These are phyloP conservation scores for Sigmodon hispidus DNA, from an alignment of 2,113 vertebrate species.

Conservation along the genomic window DNA sequence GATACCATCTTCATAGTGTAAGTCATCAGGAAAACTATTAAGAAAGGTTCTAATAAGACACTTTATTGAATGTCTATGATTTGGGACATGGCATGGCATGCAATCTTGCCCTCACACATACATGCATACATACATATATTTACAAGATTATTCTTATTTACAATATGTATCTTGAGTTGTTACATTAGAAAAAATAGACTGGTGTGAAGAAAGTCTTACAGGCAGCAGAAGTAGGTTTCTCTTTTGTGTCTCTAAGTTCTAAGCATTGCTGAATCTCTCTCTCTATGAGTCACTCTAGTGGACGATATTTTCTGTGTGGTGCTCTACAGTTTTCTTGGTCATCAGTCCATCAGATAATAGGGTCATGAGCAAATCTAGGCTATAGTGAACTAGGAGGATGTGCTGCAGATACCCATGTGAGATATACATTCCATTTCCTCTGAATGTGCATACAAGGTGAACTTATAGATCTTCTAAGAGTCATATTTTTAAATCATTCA, in stretches of 20 bases:
- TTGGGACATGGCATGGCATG: not conserved
- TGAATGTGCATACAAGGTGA: not conserved
- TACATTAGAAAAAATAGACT: not conserved
- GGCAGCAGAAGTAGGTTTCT: rapidly evolving
- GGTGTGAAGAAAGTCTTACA: not conserved
- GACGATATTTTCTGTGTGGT: too few species aligned
- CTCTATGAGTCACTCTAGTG: not conserved
- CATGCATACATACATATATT: not conserved
- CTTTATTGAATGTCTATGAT: not conserved
- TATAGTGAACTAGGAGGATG: not conserved
- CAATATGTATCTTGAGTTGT: not conserved
- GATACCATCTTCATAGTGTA: not conserved
- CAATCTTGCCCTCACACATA: not conserved
- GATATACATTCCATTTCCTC: not conserved
- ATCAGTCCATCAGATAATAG: not conserved
- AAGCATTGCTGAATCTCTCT: not conserved
- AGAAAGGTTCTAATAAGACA: not conserved
- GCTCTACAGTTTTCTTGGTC: rapidly evolving
- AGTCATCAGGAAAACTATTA: not conserved
- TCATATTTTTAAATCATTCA: not conserved
- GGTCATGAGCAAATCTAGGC: not conserved
- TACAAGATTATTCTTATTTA: not conserved
- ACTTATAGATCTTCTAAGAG: not conserved
- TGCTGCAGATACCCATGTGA: not conserved
- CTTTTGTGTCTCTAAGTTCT: not conserved